phyloP scores from a whole-genome alignment of 2,113 vertebrate genomes.

The Peromyscus polionotus region DNA sequence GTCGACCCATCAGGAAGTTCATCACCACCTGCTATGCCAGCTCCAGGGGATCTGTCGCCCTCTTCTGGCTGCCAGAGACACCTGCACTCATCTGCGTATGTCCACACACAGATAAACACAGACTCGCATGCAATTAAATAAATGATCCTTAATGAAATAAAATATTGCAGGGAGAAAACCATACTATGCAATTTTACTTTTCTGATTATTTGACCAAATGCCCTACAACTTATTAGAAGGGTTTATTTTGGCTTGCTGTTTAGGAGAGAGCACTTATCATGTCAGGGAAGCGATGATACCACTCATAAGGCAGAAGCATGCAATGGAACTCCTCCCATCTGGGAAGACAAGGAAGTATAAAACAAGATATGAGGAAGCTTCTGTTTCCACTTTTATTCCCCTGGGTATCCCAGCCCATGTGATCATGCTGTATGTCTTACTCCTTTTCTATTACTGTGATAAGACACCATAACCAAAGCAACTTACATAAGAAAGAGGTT shows the following conservation, averaged over 20 bases:
- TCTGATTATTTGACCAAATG: not conserved
- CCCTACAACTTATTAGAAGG: not conserved
- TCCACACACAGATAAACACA: not conserved
- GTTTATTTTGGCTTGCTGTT: not conserved
- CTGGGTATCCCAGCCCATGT: not conserved
- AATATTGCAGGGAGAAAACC: not conserved
- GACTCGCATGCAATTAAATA: not conserved
- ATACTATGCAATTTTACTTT: not conserved
- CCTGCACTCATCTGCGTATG: not conserved
- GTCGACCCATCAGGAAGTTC: not conserved
- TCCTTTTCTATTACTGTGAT: not conserved
- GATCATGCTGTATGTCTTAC: not conserved
- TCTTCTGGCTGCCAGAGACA: not conserved
- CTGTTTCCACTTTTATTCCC: not conserved
- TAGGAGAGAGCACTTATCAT: not conserved
- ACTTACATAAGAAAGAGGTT: not conserved
- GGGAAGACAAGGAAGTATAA: not conserved
- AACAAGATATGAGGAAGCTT: not conserved
- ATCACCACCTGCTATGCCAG: not conserved
- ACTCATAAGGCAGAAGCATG: not conserved
- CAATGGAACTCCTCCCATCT: not conserved
- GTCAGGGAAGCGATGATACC: not conserved
- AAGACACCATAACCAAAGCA: not conserved
- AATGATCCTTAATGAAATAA: not conserved
- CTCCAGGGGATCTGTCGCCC: not conserved